Conservation (phyloP, 2,888 invertebrate species). For the Chymomyza procnemis region DNA sequence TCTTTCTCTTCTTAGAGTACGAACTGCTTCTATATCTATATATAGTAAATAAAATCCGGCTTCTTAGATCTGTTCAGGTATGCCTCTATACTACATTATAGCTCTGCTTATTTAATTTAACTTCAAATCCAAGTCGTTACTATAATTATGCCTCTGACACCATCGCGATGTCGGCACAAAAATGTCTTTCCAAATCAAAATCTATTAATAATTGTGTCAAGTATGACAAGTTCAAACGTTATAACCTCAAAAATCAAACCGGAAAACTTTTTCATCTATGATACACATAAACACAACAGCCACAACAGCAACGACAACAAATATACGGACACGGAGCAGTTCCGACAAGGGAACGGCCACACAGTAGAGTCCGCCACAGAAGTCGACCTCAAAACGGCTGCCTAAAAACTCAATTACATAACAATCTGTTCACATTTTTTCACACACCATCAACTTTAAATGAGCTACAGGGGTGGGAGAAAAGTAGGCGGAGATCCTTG, state of each 20-base stretch:
- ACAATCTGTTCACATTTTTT: slow-evolving; percentile 79
- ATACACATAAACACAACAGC: slow-evolving; percentile 34
- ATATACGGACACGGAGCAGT: neutral
- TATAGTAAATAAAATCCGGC: too few relatives aligned
- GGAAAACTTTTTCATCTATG: neutral
- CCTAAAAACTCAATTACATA: slow-evolving; percentile 78
- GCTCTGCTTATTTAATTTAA: too few relatives aligned
- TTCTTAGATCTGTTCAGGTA: too few relatives aligned
- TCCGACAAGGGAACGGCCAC: slow-evolving; percentile 3
- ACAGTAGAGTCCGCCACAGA: slow-evolving; percentile 47
- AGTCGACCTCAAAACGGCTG: slow-evolving; percentile 72
- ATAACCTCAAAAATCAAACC: slow-evolving; percentile 1
- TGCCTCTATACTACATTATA: too few relatives aligned
- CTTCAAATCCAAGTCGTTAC: too few relatives aligned
- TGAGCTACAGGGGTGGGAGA: slow-evolving; percentile 62
- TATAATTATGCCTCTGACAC: neutral
- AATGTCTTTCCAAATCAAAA: neutral
- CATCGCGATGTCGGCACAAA: neutral
- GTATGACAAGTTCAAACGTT: neutral
- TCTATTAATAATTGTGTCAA: neutral
- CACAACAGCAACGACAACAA: slow-evolving; percentile 18
- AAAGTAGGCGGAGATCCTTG: neutral
- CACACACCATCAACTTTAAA: slow-evolving; percentile 77
- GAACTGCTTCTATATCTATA: too few relatives aligned
- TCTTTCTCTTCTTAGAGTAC: too few relatives aligned